Evolutionary conservation across 53 echinoderm and acorn worm genomes (phyloP), one percentile per base, ranked within the genome.

Genomic region (Paelopatides confundens): DNA sequence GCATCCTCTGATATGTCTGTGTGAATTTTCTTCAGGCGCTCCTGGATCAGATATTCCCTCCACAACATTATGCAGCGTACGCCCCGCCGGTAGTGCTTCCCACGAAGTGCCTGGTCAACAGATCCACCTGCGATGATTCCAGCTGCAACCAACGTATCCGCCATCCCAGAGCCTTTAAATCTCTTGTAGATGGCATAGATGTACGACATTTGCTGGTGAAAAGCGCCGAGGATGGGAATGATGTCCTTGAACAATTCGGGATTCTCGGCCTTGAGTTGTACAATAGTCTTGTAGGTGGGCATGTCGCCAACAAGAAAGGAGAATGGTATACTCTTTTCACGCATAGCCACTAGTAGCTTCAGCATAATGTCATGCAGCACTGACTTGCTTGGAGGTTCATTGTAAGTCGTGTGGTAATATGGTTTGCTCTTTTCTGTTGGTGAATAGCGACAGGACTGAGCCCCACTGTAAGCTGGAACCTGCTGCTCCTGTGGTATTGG

Each of bases 31-130:
- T 23, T 35, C 5, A 66, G 36, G 30, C 85, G 85, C 7, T 65
- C 32, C 37, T 66, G 87, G 51, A 86, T 63, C 34, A 87, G 88
- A 77, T 26, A 4, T 36, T 87, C 77, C 30, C 79, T 78, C 77
- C 63, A 78, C 15, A 87, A 51, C 88, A 77, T 77, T 3, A 87
- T 77, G 79, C 88, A 87, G 35, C 79, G 77, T 31, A 87, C 88
- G 38, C 78, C 88, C 35, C 88, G 88, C 28, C 79, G 31, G 88
- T 78, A 77, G 31, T 58, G 78, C 23, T 74, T 74, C 11, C 76
- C 76, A 10, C 76, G 76, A 35, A 91, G 69, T 35, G 91, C 91
- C 36, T 91, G 91, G 69, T 91, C 91, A 24, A 91, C 87, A 49
- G 88, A 87, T 31, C 87, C 76, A 5, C 28, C 87, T 33, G 54